phyloP scores from a whole-genome alignment of 1,140 invertebrate genomes.

The Apis dorsata region DNA sequence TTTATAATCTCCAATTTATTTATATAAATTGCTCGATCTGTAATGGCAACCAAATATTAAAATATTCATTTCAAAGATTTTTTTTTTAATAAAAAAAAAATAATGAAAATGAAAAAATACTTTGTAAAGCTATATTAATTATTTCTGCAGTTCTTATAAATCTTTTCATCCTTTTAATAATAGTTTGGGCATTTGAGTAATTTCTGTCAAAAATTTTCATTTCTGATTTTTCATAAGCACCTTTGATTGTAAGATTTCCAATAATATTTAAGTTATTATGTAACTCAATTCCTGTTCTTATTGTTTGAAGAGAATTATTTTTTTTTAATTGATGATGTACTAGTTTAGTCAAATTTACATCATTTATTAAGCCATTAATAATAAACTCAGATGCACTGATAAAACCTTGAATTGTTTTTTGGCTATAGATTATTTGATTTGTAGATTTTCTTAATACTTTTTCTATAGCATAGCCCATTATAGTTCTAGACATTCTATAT shows the following conservation, averaged over 20 bases:
- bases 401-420: conserved; percentile 57
- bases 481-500: conserved; percentile 55
- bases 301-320: conserved; percentile 45
- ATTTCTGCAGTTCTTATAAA: conserved; percentile 29
- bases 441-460: conserved; percentile 55
- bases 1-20: conserved; percentile 58
- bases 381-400: conserved; percentile 51
- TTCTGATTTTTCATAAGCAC: conserved; percentile 42
- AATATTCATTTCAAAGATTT: background rate
- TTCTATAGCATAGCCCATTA: conserved; percentile 54
- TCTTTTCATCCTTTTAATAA: conserved; percentile 7
- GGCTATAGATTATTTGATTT: conserved; percentile 60
- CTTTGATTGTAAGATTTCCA: conserved; percentile 61
- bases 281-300: conserved; percentile 61
- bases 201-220: conserved; percentile 46
- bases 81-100: background rate
- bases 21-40: conserved; percentile 61
- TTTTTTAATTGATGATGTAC: conserved; percentile 60
- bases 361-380: conserved; percentile 63
- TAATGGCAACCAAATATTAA: conserved; percentile 15
- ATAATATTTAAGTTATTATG: conserved; percentile 55
- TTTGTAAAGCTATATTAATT: conserved; percentile 50
- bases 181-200: background rate
- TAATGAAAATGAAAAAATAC: conserved; percentile 46
- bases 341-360: conserved; percentile 61